A percentile compares a stretch with the other conserved stretches of the same genome.
Evolutionary conservation across 2,888 invertebrate species (phyloP).

Genomic region (Hemithea aestivaria): DNA sequence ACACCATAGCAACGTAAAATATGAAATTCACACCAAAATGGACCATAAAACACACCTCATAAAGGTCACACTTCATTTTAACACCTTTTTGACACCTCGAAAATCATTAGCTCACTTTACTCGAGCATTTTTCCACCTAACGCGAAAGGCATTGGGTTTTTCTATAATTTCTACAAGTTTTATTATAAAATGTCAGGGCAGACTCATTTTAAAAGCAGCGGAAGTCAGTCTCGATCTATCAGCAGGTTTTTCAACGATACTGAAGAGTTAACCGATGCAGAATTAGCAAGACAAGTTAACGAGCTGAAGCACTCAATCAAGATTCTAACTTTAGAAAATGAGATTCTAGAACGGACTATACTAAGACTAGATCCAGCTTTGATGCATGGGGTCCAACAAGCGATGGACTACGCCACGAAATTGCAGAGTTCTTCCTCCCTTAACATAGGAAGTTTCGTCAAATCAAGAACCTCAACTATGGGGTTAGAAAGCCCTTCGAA

Average conservation of each 20-base stretch:
- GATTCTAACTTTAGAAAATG: slow-evolving; percentile 68
- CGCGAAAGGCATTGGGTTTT: too few relatives aligned
- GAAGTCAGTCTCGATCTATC: slow-evolving; percentile 42
- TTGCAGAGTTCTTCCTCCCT: slow-evolving; percentile 46
- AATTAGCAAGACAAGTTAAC: slow-evolving; percentile 52
- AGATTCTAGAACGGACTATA: slow-evolving; percentile 71
- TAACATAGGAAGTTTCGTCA: slow-evolving; percentile 45
- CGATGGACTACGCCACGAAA: slow-evolving; percentile 57
- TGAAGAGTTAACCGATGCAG: slow-evolving; percentile 53
- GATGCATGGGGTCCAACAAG: slow-evolving; percentile 67
- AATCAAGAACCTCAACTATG: slow-evolving; percentile 49
- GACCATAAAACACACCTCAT: slow-evolving; percentile 10
- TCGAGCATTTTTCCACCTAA: too few relatives aligned
- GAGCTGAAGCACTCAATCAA: slow-evolving; percentile 50
- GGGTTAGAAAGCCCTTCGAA: slow-evolving; percentile 45
- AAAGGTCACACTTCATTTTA: too few relatives aligned
- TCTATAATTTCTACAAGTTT: too few relatives aligned
- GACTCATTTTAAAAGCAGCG: slow-evolving; percentile 1
- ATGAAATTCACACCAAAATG: slow-evolving; percentile 6
- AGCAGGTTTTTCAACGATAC: slow-evolving; percentile 45
- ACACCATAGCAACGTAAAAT: slow-evolving; percentile 9
- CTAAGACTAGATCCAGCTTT: slow-evolving; percentile 62
- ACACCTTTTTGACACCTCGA: too few relatives aligned
- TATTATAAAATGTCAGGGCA: too few relatives aligned
- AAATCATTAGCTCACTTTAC: not conserved